These are phyloP conservation scores for Sarotherodon lohbergeri DNA, from an alignment of 2,113 vertebrate genomes.

Conservation along the genomic window DNA sequence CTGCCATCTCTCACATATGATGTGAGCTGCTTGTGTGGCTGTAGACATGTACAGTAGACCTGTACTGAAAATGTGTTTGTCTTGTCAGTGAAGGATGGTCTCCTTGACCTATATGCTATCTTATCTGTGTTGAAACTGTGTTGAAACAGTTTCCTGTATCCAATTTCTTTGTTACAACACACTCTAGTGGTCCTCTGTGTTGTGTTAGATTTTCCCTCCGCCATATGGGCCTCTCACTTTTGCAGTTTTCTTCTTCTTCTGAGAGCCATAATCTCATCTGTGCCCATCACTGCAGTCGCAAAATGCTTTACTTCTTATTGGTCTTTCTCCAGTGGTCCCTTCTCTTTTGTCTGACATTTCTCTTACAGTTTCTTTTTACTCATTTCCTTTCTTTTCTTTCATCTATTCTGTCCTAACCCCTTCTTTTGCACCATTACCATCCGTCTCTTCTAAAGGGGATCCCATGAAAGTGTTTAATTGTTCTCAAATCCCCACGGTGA, in stretches of 20 bases:
- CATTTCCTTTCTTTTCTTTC: neutral
- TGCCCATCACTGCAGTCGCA: neutral
- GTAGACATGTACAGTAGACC: neutral
- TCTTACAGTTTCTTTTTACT: neutral
- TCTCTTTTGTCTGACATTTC: neutral
- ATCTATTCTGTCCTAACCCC: neutral
- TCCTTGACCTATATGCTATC: neutral
- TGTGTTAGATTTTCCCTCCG: neutral
- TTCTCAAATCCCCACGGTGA: constrained; percentile 34
- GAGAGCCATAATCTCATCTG: neutral
- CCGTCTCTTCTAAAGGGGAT: neutral
- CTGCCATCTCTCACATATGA: neutral
- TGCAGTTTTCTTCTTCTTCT: neutral
- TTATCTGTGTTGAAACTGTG: neutral
- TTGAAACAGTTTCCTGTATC: neutral
- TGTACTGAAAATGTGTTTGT: neutral
- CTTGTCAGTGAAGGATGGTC: neutral
- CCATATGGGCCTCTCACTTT: neutral
- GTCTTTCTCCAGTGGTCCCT: neutral
- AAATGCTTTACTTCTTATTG: neutral
- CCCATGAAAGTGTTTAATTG: constrained; percentile 36
- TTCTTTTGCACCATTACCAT: neutral
- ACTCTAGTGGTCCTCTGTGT: neutral
- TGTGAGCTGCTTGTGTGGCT: neutral
- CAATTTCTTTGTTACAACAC: neutral